Percentiles rank a stretch among this genome's conserved stretches.
These are phyloP conservation scores for Alexandromys fortis DNA, from an alignment of 2,113 vertebrate species.

Conservation along the genomic window DNA sequence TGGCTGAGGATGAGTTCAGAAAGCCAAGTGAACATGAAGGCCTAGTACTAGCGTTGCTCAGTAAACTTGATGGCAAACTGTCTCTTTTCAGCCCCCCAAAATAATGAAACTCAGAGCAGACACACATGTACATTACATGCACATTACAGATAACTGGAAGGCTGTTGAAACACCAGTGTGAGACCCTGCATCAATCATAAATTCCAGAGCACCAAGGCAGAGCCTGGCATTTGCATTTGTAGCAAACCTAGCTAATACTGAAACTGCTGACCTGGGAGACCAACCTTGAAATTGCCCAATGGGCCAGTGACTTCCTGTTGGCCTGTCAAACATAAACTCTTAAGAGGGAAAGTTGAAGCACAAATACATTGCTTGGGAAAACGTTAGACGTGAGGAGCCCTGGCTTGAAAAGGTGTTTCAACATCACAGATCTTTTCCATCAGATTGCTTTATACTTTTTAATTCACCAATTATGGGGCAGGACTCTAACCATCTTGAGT, in stretches of 20 bases:
- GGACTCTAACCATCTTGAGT: not conserved
- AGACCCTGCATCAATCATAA: not conserved
- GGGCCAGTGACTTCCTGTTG: not conserved
- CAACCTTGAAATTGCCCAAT: not conserved
- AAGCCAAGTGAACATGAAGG: not conserved
- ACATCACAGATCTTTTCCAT: not conserved
- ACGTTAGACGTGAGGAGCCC: not conserved
- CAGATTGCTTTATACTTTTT: not conserved
- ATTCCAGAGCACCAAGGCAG: not conserved
- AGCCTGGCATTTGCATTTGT: not conserved
- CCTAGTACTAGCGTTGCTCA: not conserved
- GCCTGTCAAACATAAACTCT: not conserved
- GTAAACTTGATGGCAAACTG: not conserved
- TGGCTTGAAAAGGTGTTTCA: not conserved
- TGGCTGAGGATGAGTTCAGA: not conserved
- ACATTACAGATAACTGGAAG: not conserved
- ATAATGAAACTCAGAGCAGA: slow-evolving; percentile 20
- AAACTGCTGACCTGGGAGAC: not conserved
- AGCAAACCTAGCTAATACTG: not conserved
- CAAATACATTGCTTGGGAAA: not conserved
- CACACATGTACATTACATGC: not conserved
- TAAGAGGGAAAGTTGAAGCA: not conserved
- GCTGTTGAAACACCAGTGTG: not conserved
- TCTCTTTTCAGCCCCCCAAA: not conserved
- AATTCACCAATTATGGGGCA: not conserved